Conservation (phyloP, 2,888 invertebrate species). For the Gastracanthus pulcherrimus region DNA sequence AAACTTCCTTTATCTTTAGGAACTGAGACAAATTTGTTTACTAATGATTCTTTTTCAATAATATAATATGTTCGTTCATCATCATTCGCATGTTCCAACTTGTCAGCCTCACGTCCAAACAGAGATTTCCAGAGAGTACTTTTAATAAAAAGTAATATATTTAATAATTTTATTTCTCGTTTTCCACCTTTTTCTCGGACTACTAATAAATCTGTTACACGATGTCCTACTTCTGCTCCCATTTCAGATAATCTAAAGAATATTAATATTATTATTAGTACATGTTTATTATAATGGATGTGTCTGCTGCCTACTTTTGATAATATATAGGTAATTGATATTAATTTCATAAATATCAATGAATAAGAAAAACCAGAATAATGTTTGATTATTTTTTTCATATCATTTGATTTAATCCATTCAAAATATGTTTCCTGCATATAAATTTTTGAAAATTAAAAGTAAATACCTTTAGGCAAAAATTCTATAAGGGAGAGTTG, state of each 20-base stretch:
- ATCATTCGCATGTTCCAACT: slow-evolving; percentile 98
- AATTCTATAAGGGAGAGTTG: no score
- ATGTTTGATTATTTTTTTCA: no score
- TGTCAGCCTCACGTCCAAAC: slow-evolving; percentile 99
- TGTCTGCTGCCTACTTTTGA: no score
- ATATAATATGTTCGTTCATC: slow-evolving; percentile 98
- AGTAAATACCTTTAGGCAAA: no score
- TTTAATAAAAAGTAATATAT: slow-evolving; percentile 96
- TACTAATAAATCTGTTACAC: slow-evolving; percentile 95
- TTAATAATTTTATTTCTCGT: slow-evolving; percentile 95
- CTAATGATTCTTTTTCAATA: slow-evolving; percentile 98
- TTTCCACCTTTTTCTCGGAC: slow-evolving; percentile 95
- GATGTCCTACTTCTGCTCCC: slow-evolving; percentile 96
- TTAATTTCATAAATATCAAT: no score
- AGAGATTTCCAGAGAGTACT: slow-evolving; percentile 98
- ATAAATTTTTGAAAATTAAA: no score
- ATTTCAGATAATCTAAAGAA: slow-evolving; percentile 90
- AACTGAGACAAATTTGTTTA: slow-evolving; percentile 97
- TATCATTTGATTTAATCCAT: no score
- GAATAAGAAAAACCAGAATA: no score
- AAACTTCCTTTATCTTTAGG: slow-evolving; percentile 98
- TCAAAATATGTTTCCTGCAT: no score
- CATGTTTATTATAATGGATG: no score
- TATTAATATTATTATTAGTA: no score
- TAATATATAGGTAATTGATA: no score